Conservation (phyloP, 2,113 vertebrate species). For the Sus scrofa region T2T-Sscrofa CM000814.6:111632501-111633000, state of each 20-base stretch:
- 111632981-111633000: neutral
- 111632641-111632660: neutral
- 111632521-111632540: neutral
- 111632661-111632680: neutral
- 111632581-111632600: slow-evolving; percentile 42
- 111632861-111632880: neutral
- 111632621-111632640: neutral
- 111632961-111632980: neutral
- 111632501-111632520: no score
- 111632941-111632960: neutral
- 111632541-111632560: neutral
- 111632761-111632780: neutral
- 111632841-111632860: neutral
- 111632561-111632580: slow-evolving; percentile 47
- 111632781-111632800: neutral
- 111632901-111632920: neutral
- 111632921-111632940: slow-evolving; percentile 29
- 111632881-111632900: neutral
- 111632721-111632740: neutral
- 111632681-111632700: neutral
- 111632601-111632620: neutral
- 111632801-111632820: neutral
- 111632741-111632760: neutral
- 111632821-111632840: neutral
- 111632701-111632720: neutral